Evolutionary conservation across 2,797 vertebrate genomes (phyloP).

Genomic region (Typhlichthys subterraneus): DNA sequence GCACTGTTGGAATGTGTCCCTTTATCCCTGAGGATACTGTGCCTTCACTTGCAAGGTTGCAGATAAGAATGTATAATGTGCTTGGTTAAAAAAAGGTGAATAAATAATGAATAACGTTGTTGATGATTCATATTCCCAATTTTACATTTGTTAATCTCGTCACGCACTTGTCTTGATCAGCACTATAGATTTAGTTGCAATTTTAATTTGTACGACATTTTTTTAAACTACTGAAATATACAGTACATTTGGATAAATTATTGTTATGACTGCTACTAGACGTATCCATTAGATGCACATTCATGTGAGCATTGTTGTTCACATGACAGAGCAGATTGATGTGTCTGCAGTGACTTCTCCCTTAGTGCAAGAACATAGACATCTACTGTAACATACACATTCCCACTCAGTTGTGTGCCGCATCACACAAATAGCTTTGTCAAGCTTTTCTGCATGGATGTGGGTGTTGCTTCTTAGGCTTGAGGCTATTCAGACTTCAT

Average conservation of each 20-base stretch:
- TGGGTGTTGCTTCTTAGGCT: neutral
- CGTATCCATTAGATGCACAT: neutral
- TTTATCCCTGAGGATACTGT: no score
- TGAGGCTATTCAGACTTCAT: conserved; percentile 57
- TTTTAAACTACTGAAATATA: neutral
- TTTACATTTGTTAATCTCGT: neutral
- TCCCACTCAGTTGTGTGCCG: conserved; percentile 46
- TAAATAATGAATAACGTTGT: no score
- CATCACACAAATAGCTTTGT: conserved; percentile 54
- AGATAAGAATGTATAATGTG: neutral
- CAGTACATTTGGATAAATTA: neutral
- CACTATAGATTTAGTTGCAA: neutral
- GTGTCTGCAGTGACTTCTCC: conserved; percentile 19
- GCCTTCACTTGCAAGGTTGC: no score
- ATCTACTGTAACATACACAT: conserved; percentile 49
- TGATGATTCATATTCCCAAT: no score
- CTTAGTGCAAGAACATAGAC: conserved; percentile 44
- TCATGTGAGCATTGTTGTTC: conserved; percentile 2
- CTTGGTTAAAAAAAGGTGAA: no score
- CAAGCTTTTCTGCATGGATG: conserved; percentile 36
- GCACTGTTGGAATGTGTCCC: conserved; percentile 47
- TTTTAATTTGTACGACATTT: conserved; percentile 6
- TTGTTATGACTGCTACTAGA: neutral
- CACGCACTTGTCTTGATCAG: conserved; percentile 2
- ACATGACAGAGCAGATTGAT: conserved; percentile 11